These are phyloP conservation scores for Philereme transversata DNA, from an alignment of 2,888 invertebrate species.

Conservation along the genomic window DNA sequence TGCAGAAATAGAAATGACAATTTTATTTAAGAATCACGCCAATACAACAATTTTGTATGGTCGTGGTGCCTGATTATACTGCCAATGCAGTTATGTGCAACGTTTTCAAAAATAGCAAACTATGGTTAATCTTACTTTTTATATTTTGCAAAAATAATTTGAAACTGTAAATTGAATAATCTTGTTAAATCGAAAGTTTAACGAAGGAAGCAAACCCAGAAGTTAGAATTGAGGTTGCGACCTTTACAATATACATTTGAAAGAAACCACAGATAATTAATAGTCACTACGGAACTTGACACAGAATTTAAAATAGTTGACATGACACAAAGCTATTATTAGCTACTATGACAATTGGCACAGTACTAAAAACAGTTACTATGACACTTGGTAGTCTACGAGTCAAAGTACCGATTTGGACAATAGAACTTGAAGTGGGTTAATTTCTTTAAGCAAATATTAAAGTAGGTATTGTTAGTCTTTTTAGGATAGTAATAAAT, in stretches of 20 bases:
- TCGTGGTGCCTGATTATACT: no score
- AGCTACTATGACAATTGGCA: neutral
- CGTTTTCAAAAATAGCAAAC: no score
- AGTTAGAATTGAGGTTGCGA: conserved; percentile 41
- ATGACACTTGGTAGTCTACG: neutral
- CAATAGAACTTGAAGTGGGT: conserved; percentile 24
- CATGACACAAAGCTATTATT: neutral
- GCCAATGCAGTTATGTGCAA: no score
- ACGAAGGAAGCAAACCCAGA: conserved; percentile 39
- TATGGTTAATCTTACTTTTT: no score
- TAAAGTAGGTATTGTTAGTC: conserved; percentile 3
- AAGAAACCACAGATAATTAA: conserved; percentile 1
- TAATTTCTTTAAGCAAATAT: conserved; percentile 22
- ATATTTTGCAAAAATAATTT: no score
- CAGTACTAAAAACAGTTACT: no score
- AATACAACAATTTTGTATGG: no score
- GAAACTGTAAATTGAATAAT: neutral
- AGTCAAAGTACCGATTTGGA: conserved; percentile 13
- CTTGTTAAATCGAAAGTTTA: neutral
- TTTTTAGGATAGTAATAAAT: conserved; percentile 18
- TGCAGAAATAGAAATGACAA: no score
- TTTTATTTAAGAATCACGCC: no score
- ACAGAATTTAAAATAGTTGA: conserved; percentile 6
- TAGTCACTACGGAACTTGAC: neutral
- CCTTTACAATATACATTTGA: conserved; percentile 30